Percentiles rank a stretch among this genome's conserved stretches.
phyloP scores from a whole-genome alignment of 2,113 vertebrate species.

The Lepisosteus oculatus region DNA sequence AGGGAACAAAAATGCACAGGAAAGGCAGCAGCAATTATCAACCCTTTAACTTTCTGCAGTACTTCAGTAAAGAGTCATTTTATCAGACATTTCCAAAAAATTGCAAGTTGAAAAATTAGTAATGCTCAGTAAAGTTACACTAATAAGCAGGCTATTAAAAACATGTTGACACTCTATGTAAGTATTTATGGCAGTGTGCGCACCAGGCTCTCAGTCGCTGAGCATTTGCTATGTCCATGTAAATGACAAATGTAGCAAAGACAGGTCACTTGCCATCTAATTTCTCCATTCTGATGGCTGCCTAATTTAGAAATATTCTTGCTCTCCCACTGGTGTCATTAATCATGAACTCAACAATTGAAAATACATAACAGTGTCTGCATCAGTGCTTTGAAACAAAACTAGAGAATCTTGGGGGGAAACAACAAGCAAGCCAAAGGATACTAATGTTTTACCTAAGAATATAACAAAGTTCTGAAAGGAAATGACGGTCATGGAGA shows the following conservation, averaged over 20 bases:
- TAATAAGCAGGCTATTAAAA: neutral
- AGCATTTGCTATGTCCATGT: neutral
- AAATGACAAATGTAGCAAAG: neutral
- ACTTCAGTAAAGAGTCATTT: neutral
- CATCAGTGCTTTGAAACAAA: neutral
- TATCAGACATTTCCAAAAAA: neutral
- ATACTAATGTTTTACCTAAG: no score
- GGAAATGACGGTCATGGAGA: no score
- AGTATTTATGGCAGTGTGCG: neutral
- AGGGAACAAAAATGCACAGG: no score
- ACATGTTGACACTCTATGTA: neutral
- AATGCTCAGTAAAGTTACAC: neutral
- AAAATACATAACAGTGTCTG: neutral
- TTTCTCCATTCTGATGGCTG: neutral
- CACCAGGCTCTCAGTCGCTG: neutral
- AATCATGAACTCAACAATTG: neutral
- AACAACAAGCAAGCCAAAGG: no score
- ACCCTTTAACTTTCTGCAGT: neutral
- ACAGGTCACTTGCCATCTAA: neutral
- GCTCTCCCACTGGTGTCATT: neutral
- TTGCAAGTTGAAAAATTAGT: neutral
- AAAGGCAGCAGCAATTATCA: no score
- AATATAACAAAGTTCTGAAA: no score
- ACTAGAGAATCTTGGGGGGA: no score
- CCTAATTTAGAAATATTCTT: conserved; percentile 1